Conservation (phyloP, 2,113 vertebrate species). For the Scytalopus superciliaris region DNA sequence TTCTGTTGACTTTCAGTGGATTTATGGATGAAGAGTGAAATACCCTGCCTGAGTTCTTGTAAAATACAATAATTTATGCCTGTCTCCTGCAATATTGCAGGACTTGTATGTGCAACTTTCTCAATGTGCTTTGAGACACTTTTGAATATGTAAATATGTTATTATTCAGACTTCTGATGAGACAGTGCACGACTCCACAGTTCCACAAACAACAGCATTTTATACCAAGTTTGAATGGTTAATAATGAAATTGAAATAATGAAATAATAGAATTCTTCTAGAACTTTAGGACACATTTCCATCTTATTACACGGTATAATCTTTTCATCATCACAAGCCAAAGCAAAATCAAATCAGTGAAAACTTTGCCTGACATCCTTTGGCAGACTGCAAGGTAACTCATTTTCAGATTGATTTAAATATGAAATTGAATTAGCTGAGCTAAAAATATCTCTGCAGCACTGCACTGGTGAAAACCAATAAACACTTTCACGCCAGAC, state of each 20-base stretch:
- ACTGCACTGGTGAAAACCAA: conserved; percentile 7
- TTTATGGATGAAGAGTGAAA: background rate
- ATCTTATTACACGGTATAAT: background rate
- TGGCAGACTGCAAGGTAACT: conserved; percentile 25
- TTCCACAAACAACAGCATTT: background rate
- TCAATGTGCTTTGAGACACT: background rate
- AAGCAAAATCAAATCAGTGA: conserved; percentile 13
- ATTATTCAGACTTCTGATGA: background rate
- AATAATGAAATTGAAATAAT: background rate
- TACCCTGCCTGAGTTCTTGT: background rate
- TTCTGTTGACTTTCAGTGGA: background rate
- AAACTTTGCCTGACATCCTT: conserved; percentile 27
- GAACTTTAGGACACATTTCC: background rate
- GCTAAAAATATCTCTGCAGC: conserved; percentile 54
- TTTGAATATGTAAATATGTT: background rate
- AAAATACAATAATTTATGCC: background rate
- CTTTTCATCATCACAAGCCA: background rate
- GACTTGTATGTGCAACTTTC: background rate
- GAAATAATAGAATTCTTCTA: background rate
- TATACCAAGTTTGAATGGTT: background rate
- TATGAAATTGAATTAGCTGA: conserved; percentile 8
- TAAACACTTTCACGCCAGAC: background rate
- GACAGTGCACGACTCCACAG: background rate
- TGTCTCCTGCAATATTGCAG: background rate
- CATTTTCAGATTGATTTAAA: conserved; percentile 54